A percentile compares a stretch with the other conserved stretches of the same genome.
phyloP scores from a whole-genome alignment of 2,797 vertebrate species.

The Macropodus opercularis region DNA sequence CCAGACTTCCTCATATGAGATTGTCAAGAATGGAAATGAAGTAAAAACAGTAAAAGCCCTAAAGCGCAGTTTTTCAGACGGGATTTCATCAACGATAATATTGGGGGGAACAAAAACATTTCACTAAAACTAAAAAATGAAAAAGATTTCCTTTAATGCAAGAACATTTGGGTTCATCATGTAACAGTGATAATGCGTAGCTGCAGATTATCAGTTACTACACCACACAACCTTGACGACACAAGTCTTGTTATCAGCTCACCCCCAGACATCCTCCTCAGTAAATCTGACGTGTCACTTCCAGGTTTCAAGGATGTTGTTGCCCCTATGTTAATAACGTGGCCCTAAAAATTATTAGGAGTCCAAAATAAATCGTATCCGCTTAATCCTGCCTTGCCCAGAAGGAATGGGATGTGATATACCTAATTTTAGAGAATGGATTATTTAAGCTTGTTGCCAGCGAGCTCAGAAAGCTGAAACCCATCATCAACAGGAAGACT shows the following conservation, averaged over 20 bases:
- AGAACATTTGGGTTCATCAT: conserved; percentile 2
- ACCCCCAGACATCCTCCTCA: conserved; percentile 43
- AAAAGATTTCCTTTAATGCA: not conserved
- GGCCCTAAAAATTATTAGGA: conserved; percentile 19
- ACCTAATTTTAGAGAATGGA: conserved; percentile 24
- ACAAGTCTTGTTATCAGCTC: conserved; percentile 46
- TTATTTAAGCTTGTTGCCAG: conserved; percentile 17
- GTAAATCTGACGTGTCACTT: conserved; percentile 53
- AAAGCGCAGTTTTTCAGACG: not conserved
- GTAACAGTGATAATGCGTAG: not conserved
- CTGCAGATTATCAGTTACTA: conserved; percentile 13
- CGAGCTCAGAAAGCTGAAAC: conserved; percentile 17
- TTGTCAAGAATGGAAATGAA: conserved; percentile 12
- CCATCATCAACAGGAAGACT: conserved; percentile 33
- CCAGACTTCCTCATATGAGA: conserved; percentile 17
- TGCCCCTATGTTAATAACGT: conserved; percentile 21
- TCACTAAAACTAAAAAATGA: not conserved
- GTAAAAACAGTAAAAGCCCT: not conserved
- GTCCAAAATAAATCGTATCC: conserved; percentile 1
- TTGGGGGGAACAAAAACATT: not conserved
- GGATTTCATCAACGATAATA: conserved; percentile 7
- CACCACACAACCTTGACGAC: conserved; percentile 22
- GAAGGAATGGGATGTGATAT: conserved; percentile 18
- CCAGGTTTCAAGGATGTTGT: conserved; percentile 25
- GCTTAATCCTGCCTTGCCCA: conserved; percentile 11